Base-by-base conservation (phyloP, 2,888 invertebrate species). In the Halocaridina rubra region DNA sequence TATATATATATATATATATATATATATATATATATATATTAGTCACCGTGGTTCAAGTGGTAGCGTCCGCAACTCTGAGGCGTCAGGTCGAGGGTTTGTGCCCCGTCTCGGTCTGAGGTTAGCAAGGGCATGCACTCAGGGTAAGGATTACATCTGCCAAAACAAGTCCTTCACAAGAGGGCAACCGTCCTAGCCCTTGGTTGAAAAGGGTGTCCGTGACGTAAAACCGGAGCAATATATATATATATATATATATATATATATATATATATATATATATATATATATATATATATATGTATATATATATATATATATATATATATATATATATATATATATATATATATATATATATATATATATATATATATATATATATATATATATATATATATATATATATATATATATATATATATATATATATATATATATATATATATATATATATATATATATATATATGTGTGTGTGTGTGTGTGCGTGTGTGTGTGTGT, bases 381-480 rank as follows among this genome's bases (percentile, higher is more conserved):
- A 64, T 64, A 64, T 64, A 64, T 64, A 64, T 64, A 69, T 69
- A 69, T 27, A 69, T 69, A 27, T 69, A 69, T 69, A 69, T 69
- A 71, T 71, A 71, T 32, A 71, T n/a, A n/a, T n/a, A n/a, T n/a
- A n/a, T n/a, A n/a, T n/a, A n/a, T n/a, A n/a, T n/a, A n/a, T n/a
- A n/a, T n/a, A n/a, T n/a, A n/a, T n/a, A n/a, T n/a, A n/a, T n/a
- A n/a, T n/a, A n/a, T n/a, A n/a, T n/a, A n/a, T 27, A 69, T 72
- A 19, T 72, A 33, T 72, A 71, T 71, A 71, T 71, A 71, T 32
- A 71, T 71, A 71, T 71, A 71, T 71, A 71, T 32, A 71, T 32
- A 71, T 71, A 32, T 71, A 71, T 71, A 71, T 71, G 32, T 71
- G 32, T 71, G 22, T 71, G 22, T 32, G 22, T 71, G 32, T 71